Evolutionary conservation across 2,797 vertebrate species (phyloP), one percentile per base, ranked within the genome.

Genomic region (Sitta carolinensis): DNA sequence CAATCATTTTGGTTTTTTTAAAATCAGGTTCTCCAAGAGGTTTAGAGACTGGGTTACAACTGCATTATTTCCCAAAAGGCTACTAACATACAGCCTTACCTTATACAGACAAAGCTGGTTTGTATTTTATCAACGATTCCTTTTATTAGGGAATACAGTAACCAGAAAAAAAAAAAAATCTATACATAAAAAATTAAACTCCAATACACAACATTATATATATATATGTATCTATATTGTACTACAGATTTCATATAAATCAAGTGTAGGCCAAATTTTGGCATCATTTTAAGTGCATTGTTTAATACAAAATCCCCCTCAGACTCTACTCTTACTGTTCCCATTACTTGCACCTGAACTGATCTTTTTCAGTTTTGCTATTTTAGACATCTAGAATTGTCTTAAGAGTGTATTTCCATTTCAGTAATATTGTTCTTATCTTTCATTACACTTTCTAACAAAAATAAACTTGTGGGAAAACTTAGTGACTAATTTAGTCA

Each of bases 241-340:
- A 90, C 26, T 91, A 91, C 27, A 92, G 82, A 91, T 94, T 87
- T 92, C 51, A 86, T 91, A 89, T 78, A 95, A 94, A 94, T 94
- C 85, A 91, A 94, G 55, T 86, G 79, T 58, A 91, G 73, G 87
- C 92, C 94, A 95, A 96, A 91, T 94, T 95, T 92, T 93, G 95
- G 93, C 95, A 79, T 67, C 2, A n/a, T 36, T 91, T 89, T 90
- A 93, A 88, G 89, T 90, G 93, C 94, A 84, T 92, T 54, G 36
- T 75, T 91, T 73, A 90, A 86, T 84, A 91, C 11, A 93, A 92
- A 94, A 92, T 80, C 23, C 52, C 63, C n/a, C 83, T 79, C 36
- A 88, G 52, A 57, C 45, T 90, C 75, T 67, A 13, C 55, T 93
- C 40, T 87, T 80, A 25, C 22, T 52, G 57, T 88, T 77, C 52